These are phyloP conservation scores for Oncorhynchus tshawytscha DNA, from an alignment of 2,113 vertebrate genomes.

Conservation along the genomic window DNA sequence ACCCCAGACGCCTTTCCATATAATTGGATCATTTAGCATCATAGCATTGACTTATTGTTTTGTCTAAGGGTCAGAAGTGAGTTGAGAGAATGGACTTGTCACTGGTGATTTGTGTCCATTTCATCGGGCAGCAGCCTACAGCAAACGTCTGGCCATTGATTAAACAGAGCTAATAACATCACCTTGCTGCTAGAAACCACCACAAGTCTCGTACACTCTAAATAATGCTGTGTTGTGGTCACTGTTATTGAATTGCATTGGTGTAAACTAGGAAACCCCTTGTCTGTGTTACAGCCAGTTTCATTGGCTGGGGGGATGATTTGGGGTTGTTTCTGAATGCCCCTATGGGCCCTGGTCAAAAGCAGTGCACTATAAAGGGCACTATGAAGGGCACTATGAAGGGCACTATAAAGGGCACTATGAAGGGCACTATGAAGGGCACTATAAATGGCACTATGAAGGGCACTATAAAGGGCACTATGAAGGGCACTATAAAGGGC, in stretches of 20 bases:
- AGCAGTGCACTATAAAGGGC: too few relatives aligned
- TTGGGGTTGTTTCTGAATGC: too few relatives aligned
- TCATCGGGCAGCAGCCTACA: background rate
- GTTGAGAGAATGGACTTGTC: conserved; percentile 47
- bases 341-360: too few relatives aligned
- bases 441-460: too few relatives aligned
- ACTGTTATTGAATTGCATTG: conserved; percentile 20
- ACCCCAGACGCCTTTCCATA: conserved; percentile 38
- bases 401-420: too few relatives aligned
- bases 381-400: too few relatives aligned
- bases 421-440: too few relatives aligned
- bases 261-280: conserved; percentile 53
- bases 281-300: conserved; percentile 43
- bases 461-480: too few relatives aligned
- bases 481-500: too few relatives aligned
- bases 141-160: conserved; percentile 22
- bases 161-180: conserved; percentile 18
- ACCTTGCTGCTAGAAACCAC: background rate
- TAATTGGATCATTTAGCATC: conserved; percentile 72
- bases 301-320: conserved; percentile 50
- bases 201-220: background rate
- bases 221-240: background rate
- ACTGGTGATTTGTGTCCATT: conserved; percentile 42
- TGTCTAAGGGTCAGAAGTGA: conserved; percentile 53
- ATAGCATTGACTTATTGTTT: conserved; percentile 57